Base-by-base conservation (phyloP, 2,888 invertebrate species). In the Poecilus cupreus region DNA sequence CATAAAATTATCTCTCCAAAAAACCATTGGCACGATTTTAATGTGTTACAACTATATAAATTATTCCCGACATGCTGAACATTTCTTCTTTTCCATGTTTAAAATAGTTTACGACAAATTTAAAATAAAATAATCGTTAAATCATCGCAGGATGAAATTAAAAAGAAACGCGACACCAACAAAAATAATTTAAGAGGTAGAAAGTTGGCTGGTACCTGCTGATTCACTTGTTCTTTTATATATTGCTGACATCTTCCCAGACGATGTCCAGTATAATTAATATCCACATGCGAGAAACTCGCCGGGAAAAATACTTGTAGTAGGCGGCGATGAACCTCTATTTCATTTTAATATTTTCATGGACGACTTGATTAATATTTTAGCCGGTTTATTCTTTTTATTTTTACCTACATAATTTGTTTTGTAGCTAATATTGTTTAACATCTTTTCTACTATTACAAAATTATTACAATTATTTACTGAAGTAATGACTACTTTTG, bases 201-300 rank as follows among this genome's bases (percentile, higher is more conserved):
- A 64, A 49, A 72, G 72, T 72, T 72, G 60, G 60, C 26, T 46
- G 49, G 37, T 68, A 51, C 74, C 74, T 51, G 74, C 74, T 74
- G 74, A 74, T 74, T 74, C 74, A 74, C 74, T 49, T 74, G 51
- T 51, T 51, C 26, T 49, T 74, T 74, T 74, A 74, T 74, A 74
- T 74, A 74, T 74, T 74, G 46, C 74, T 74, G 74, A 74, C 74
- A 74, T 51, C 51, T 72, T 74, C 32, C 74, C 32, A 51, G 74
- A 74, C 74, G 16, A n/a, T 74, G 74, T 51, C 74, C 51, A 51
- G 74, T 74, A 51, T 74, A 74, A 74, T 74, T 74, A 74, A 74
- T 74, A 51, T 74, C 64, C 18, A n/a, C n/a, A 32, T 37, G 11
- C 32, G 37, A 68, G 64, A 13, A 26, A 32, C 26, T 26, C 13